These are phyloP conservation scores for Acrocyrtus sp. DNA, from an alignment of 2,888 invertebrate genomes.

Conservation along the genomic window DNA sequence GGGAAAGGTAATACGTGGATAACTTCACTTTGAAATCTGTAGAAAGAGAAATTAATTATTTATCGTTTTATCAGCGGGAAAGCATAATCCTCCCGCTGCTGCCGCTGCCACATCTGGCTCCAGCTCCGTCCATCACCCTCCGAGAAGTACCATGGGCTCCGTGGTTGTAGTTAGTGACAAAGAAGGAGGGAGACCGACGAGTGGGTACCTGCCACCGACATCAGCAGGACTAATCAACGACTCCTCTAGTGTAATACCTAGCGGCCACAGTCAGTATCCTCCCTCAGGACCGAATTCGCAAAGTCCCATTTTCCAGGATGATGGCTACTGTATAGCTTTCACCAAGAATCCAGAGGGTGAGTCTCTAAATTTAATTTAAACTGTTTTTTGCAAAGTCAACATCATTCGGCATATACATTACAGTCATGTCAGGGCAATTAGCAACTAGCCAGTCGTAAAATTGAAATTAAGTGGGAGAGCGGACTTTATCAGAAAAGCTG, in stretches of 20 bases:
- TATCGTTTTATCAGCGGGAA: conserved; percentile 30
- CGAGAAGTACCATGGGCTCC: conserved; percentile 18
- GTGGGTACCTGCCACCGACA: conserved; percentile 55
- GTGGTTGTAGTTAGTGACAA: conserved; percentile 41
- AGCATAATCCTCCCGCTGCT: background rate
- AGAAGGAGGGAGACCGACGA: conserved; percentile 44
- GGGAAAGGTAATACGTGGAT: too few species aligned
- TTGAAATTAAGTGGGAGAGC: too few species aligned
- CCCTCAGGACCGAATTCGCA: conserved; percentile 29
- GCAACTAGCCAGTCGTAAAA: too few species aligned
- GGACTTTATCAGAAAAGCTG: too few species aligned
- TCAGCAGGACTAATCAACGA: conserved; percentile 52
- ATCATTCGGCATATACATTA: background rate
- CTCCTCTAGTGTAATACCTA: conserved; percentile 32
- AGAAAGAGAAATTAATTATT: conserved; percentile 10
- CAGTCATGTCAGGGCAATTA: too few species aligned
- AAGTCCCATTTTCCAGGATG: conserved; percentile 52
- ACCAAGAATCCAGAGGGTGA: conserved; percentile 61
- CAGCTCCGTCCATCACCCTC: conserved; percentile 31
- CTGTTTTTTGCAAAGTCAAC: too few species aligned
- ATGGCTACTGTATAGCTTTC: conserved; percentile 60
- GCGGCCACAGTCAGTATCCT: background rate
- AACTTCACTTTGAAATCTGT: too few species aligned
- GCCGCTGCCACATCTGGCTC: too few species aligned
- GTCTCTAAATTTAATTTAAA: too few species aligned